Conservation (phyloP, 2,797 vertebrate genomes). For the Sebastes taczanowskii region DNA sequence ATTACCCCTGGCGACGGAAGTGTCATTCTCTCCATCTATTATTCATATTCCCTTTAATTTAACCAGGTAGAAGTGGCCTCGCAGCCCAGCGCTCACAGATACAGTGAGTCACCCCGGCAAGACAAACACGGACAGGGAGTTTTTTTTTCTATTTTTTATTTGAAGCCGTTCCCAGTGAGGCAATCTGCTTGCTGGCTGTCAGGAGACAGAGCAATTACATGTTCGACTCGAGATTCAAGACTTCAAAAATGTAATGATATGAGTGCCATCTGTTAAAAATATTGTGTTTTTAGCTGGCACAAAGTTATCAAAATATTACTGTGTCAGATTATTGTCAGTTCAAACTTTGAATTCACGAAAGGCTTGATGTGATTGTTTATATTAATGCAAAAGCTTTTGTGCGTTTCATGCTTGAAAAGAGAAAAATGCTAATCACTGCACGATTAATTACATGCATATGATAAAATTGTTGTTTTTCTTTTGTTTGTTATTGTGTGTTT, state of each 20-base stretch:
- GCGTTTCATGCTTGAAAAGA: conserved; percentile 67
- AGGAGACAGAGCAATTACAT: conserved; percentile 60
- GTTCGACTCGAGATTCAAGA: conserved; percentile 43
- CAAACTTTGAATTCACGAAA: conserved; percentile 43
- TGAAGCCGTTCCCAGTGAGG: conserved; percentile 42
- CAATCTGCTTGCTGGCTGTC: conserved; percentile 57
- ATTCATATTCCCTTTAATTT: conserved; percentile 86
- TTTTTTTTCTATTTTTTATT: conserved; percentile 43
- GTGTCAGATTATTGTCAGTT: conserved; percentile 33
- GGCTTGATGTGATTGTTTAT: conserved; percentile 48
- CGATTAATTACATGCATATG: conserved; percentile 76
- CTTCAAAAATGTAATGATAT: conserved; percentile 57
- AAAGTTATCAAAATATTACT: conserved; percentile 39
- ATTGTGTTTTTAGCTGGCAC: conserved; percentile 23
- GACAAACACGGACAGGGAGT: conserved; percentile 60
- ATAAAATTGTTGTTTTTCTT: conserved; percentile 67
- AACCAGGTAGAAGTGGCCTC: conserved; percentile 80
- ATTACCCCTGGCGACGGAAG: conserved; percentile 82
- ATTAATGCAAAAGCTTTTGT: conserved; percentile 40
- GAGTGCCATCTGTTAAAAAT: conserved; percentile 56
- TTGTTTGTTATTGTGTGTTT: conserved; percentile 68
- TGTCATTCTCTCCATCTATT: conserved; percentile 83
- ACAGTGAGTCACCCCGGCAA: conserved; percentile 59
- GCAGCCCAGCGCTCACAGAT: conserved; percentile 57
- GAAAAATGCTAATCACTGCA: conserved; percentile 78